Base-by-base conservation (phyloP, 2,797 vertebrate species). In the Florisuga fusca region DNA sequence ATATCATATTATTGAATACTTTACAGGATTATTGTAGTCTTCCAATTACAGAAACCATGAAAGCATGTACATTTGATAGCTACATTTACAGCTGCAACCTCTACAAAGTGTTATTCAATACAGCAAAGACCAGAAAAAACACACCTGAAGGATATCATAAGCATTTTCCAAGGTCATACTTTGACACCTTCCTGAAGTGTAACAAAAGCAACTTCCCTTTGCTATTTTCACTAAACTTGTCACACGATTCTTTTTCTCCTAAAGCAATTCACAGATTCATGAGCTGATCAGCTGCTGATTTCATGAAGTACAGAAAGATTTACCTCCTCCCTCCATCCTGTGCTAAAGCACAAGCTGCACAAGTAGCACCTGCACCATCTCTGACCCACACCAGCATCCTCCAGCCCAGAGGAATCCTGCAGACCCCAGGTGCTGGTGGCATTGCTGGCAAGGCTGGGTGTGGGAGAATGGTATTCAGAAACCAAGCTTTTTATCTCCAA, bases 41-140 rank as follows among this genome's bases (percentile, higher is more conserved):
- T 87, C 53, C 53, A 68, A 54, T 77, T 93, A 74, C 55, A 73
- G 84, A 54, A 75, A 74, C 62, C 48, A 81, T 14, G n/a, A 66
- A 74, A 87, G 66, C 38, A 55, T 34, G 62, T 29, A 72, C 48
- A n/a, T 48, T 71, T 77, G 36, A 66, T 46, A 66, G 33, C 41
- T 77, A 45, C 38, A n/a, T 91, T 80, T 79, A 86, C 89, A 93
- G 36, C 55, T 75, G n/a, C 69, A 76, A 72, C 58, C 67, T 84
- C 72, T 62, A 71, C 67, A 71, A 89, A 97, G 61, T 34, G 55
- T 77, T 79, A 85, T 33, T 87, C 5, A 2, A 84, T 22, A 58
- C n/a, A 72, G 41, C 41, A 50, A 67, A 79, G 72, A 93, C 61
- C 89, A 91, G 58, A 94, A 43, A 94, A 94, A 87, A 92, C 18